phyloP scores from a whole-genome alignment of 2,113 vertebrate genomes.

The Sinosuthora webbiana region DNA sequence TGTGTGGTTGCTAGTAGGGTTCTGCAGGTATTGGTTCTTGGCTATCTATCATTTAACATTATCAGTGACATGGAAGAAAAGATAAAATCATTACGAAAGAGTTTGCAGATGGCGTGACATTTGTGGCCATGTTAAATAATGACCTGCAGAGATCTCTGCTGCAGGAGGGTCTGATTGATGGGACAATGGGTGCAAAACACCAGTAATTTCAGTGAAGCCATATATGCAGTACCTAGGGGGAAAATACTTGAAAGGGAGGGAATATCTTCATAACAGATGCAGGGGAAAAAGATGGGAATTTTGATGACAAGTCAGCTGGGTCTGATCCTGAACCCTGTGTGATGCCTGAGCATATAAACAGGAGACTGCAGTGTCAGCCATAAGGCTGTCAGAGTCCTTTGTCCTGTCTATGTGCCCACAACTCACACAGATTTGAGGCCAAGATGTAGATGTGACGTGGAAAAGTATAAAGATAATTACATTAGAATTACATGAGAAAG shows the following conservation, averaged over 20 bases:
- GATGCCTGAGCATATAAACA: not conserved
- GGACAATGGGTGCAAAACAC: not conserved
- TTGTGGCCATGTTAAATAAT: not conserved
- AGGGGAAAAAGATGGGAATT: not conserved
- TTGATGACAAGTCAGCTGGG: not conserved
- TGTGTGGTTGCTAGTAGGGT: not conserved
- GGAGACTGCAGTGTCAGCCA: not conserved
- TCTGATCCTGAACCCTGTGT: not conserved
- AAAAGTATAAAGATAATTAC: not conserved
- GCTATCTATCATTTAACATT: not conserved
- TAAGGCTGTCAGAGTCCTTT: not conserved
- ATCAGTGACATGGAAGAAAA: constrained; percentile 28
- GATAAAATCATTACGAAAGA: not conserved
- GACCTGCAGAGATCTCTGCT: not conserved
- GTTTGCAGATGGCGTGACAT: not conserved
- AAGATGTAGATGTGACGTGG: not conserved
- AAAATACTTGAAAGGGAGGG: not conserved
- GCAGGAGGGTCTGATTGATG: not conserved
- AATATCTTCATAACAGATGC: not conserved
- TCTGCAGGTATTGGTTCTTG: constrained; percentile 15
- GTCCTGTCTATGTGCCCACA: not conserved
- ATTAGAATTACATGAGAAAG: not conserved
- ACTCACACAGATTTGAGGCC: not conserved
- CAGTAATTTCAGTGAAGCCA: not conserved
- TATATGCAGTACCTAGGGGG: too few species aligned